Conservation (phyloP, 2,113 vertebrate species). For the Colistium nudipinnis region DNA sequence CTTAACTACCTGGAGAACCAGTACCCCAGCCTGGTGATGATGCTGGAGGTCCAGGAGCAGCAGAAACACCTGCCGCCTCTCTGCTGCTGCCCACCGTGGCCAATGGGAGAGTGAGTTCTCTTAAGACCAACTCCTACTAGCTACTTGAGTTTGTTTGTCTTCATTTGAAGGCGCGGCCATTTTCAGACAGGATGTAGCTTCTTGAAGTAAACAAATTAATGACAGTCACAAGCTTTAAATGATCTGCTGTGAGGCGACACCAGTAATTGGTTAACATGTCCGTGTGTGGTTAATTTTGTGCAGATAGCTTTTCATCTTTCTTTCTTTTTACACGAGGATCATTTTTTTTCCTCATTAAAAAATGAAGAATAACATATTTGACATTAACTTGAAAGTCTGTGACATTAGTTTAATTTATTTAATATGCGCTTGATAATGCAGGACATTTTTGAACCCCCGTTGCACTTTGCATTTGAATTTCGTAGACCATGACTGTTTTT, state of each 20-base stretch:
- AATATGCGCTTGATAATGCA: background rate
- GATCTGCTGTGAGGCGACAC: conserved; percentile 26
- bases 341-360: background rate
- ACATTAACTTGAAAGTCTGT: background rate
- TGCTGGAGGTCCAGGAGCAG: conserved; percentile 96
- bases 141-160: background rate
- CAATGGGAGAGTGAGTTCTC: conserved; percentile 98
- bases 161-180: background rate
- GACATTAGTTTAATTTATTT: background rate
- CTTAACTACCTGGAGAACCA: conserved; percentile 94
- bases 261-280: conserved; percentile 11
- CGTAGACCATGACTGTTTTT: background rate
- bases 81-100: conserved; percentile 95
- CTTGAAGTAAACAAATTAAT: background rate
- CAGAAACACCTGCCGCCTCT: conserved; percentile 94
- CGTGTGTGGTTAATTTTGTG: conserved; percentile 27
- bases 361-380: background rate
- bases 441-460: background rate
- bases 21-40: conserved; percentile 92
- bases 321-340: background rate
- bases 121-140: background rate
- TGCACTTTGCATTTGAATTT: background rate
- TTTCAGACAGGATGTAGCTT: background rate
- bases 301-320: background rate
- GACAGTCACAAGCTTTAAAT: conserved; percentile 44